A percentile compares a stretch with the other conserved stretches of the same genome.
Evolutionary conservation across 2,113 vertebrate genomes (phyloP).

Genomic region (Alectura lathami): DNA sequence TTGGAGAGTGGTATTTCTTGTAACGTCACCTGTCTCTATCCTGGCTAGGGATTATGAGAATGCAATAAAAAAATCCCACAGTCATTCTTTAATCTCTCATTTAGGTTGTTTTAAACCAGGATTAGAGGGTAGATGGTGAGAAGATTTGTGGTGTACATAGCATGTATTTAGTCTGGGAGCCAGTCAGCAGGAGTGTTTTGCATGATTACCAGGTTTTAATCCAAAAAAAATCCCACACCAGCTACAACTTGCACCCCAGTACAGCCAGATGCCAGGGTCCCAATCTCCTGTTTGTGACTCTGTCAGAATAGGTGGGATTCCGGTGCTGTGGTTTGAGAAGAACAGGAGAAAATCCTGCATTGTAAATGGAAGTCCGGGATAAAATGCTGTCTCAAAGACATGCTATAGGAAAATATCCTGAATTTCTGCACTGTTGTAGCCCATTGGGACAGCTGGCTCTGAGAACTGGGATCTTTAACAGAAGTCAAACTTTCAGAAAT

Average conservation of each 20-base stretch:
- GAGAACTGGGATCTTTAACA: not conserved
- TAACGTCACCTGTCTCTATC: not conserved
- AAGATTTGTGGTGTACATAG: not conserved
- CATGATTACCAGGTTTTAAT: not conserved
- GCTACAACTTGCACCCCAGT: rapidly evolving
- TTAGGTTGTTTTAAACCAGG: not conserved
- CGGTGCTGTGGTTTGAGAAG: not conserved
- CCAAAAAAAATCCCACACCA: too few species aligned
- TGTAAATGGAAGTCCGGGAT: not conserved
- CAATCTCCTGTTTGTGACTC: not conserved
- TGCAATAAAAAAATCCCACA: not conserved
- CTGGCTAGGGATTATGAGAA: not conserved
- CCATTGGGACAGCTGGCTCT: not conserved
- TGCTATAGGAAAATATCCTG: not conserved
- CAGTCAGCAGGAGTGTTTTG: not conserved
- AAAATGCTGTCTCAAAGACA: not conserved
- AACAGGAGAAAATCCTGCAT: not conserved
- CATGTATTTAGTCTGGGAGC: not conserved
- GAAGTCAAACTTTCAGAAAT: not conserved
- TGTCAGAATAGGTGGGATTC: not conserved
- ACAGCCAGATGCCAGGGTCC: not conserved
- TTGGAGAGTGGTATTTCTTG: not conserved
- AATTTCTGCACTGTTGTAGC: not conserved
- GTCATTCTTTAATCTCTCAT: not conserved
- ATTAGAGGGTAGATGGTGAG: not conserved